These are phyloP conservation scores for Hestina assimilis DNA, from an alignment of 1,140 invertebrate genomes.

Conservation along the genomic window DNA sequence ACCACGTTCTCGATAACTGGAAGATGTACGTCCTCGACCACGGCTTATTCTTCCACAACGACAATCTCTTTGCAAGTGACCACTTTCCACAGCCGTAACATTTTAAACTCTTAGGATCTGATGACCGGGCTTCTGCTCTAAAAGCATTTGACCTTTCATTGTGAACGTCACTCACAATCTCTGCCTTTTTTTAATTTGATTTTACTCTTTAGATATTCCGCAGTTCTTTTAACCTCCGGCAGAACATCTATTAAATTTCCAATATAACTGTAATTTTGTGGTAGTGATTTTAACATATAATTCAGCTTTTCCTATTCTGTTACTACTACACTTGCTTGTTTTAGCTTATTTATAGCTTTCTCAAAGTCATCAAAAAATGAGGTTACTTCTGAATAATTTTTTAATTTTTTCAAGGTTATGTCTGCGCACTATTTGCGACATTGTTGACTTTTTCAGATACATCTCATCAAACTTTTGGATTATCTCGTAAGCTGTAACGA, in stretches of 20 bases:
- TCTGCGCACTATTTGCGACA: conserved; percentile 36
- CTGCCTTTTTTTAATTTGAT: neutral
- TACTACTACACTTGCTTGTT: neutral
- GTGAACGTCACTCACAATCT: neutral
- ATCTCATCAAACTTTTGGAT: conserved; percentile 39
- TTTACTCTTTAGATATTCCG: neutral
- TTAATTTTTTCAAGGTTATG: conserved; percentile 31
- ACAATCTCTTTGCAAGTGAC: neutral
- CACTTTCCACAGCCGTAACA: neutral
- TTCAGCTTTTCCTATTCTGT: neutral
- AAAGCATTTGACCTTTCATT: neutral
- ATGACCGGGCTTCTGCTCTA: neutral
- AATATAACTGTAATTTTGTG: neutral
- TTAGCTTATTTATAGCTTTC: neutral
- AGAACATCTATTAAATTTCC: neutral
- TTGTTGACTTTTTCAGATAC: conserved; percentile 38
- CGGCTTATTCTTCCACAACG: neutral
- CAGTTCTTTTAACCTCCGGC: neutral
- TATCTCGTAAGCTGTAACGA: conserved; percentile 30
- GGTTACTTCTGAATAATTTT: conserved; percentile 29
- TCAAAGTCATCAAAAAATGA: conserved; percentile 35
- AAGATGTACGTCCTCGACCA: neutral
- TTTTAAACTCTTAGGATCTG: too few relatives aligned
- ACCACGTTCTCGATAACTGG: neutral
- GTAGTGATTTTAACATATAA: neutral